Evolutionary conservation across 2,113 vertebrate genomes (phyloP).

Genomic region (Syngnathus scovelli): DNA sequence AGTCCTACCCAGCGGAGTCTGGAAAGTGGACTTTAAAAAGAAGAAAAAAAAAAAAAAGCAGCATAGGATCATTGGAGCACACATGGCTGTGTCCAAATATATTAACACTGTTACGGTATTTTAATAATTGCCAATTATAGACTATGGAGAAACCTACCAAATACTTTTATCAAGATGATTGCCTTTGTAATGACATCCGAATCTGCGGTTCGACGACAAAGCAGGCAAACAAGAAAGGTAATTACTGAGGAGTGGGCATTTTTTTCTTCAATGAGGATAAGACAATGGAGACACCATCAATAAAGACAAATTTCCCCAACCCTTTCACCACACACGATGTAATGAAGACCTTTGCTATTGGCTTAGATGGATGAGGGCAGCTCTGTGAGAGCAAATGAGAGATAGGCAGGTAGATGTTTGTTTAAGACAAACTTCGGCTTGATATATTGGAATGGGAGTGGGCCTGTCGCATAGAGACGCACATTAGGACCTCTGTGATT

Average conservation of each 20-base stretch:
- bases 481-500: constrained; percentile 68
- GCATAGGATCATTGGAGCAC: neutral
- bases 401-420: constrained; percentile 66
- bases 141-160: constrained; percentile 21
- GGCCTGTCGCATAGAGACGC: constrained; percentile 48
- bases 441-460: constrained; percentile 65
- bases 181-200: constrained; percentile 51
- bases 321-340: constrained; percentile 58
- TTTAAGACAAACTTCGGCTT: constrained; percentile 53
- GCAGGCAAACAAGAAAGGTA: constrained; percentile 45
- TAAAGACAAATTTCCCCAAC: constrained; percentile 60
- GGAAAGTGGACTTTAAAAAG: no score
- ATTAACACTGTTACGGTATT: neutral
- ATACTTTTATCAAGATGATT: constrained; percentile 43
- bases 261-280: constrained; percentile 42
- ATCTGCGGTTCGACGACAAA: constrained; percentile 53
- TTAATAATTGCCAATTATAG: constrained; percentile 33
- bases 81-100: neutral
- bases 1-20: no score
- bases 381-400: constrained; percentile 40
- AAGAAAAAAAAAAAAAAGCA: no score
- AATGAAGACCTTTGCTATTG: constrained; percentile 70
- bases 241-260: constrained; percentile 56
- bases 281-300: constrained; percentile 69
- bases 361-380: constrained; percentile 65